Conservation (phyloP, 2,797 vertebrate species). For the Lemur catta region DNA sequence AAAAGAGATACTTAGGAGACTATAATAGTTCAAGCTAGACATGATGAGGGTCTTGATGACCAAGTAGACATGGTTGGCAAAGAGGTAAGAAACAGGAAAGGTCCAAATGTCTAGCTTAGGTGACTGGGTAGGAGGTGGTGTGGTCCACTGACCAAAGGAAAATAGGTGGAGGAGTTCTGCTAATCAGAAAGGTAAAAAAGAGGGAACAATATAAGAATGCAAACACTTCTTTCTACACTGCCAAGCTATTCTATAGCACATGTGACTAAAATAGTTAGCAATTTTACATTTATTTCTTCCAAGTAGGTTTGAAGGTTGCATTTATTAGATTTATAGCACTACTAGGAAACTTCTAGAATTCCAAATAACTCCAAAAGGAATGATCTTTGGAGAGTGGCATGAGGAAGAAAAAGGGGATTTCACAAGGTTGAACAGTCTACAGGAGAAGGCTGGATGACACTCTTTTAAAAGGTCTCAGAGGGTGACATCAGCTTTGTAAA, state of each 20-base stretch:
- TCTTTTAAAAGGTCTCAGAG: neutral
- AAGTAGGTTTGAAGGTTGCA: neutral
- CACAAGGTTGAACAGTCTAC: neutral
- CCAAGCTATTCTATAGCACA: neutral
- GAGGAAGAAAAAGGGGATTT: neutral
- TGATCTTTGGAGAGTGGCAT: neutral
- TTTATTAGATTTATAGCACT: neutral
- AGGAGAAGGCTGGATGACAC: neutral
- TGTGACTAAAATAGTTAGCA: neutral
- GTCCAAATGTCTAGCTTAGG: neutral
- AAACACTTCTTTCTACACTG: neutral
- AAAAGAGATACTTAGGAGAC: neutral
- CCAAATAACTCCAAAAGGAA: neutral
- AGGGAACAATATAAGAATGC: neutral
- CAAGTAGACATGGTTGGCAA: neutral
- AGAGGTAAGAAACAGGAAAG: neutral
- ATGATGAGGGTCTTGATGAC: neutral
- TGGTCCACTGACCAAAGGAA: neutral
- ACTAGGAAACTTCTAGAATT: neutral
- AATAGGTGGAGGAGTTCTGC: neutral
- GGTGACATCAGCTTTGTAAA: neutral
- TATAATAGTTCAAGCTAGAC: neutral
- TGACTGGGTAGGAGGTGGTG: neutral
- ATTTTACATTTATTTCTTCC: neutral
- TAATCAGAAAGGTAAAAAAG: neutral